phyloP scores from a whole-genome alignment of 1,140 invertebrate genomes.

The Neoseiulus cucumeris region DNA sequence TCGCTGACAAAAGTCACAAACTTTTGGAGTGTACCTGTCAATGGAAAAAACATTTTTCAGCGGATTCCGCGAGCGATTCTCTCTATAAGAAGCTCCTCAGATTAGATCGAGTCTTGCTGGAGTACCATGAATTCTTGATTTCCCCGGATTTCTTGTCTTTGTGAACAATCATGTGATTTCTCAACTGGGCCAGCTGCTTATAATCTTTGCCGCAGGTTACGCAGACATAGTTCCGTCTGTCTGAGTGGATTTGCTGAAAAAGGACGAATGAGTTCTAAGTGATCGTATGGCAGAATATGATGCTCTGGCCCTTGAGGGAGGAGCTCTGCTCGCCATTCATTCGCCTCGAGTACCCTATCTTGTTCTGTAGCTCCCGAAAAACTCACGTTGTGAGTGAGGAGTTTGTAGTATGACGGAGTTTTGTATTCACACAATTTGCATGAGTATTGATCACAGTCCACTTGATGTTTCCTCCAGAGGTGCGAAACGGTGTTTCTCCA shows the following conservation, averaged over 20 bases:
- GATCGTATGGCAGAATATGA: too few species aligned
- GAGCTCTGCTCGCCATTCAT: too few species aligned
- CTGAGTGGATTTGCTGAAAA: conserved; percentile 37
- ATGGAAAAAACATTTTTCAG: not conserved
- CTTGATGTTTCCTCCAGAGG: conserved; percentile 43
- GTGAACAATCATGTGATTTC: conserved; percentile 39
- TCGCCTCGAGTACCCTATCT: too few species aligned
- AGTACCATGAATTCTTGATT: not conserved
- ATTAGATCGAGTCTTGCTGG: not conserved
- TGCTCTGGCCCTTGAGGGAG: too few species aligned
- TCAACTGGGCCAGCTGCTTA: conserved; percentile 40
- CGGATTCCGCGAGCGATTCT: not conserved
- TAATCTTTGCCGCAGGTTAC: conserved; percentile 40
- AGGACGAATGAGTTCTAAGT: too few species aligned
- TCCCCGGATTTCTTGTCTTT: conserved; percentile 27
- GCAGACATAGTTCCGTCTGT: conserved; percentile 37
- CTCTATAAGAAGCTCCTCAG: conserved; percentile 13
- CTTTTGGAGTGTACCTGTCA: conserved; percentile 38
- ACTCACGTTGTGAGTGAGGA: conserved; percentile 32
- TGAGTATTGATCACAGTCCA: conserved; percentile 43
- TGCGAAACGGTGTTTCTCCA: conserved; percentile 27
- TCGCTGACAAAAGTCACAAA: conserved; percentile 45
- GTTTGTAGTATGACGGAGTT: conserved; percentile 25
- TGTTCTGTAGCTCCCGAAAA: too few species aligned
- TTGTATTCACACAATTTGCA: conserved; percentile 38